These are phyloP conservation scores for Chloroclysta siterata DNA, from an alignment of 2,888 invertebrate species.

Conservation along the genomic window DNA sequence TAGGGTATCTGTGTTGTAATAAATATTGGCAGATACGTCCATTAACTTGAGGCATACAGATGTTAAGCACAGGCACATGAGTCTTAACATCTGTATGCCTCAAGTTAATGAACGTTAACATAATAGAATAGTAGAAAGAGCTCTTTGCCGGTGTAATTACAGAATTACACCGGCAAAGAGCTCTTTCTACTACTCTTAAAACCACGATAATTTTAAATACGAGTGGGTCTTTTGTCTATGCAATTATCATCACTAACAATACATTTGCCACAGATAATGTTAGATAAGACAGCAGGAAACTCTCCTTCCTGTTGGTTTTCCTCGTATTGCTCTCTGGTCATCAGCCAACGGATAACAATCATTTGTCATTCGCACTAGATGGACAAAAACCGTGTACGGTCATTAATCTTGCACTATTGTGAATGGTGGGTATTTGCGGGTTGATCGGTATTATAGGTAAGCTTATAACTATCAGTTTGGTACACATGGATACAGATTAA, in stretches of 20 bases:
- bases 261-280: neutral
- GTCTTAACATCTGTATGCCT: no score
- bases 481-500: no score
- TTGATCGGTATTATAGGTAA: neutral
- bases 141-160: no score
- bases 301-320: constrained; percentile 23
- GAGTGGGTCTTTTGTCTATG: neutral
- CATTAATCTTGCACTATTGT: constrained; percentile 40
- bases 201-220: no score
- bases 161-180: no score
- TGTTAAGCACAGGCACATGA: no score
- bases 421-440: constrained; percentile 15
- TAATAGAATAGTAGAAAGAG: no score
- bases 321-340: constrained; percentile 14
- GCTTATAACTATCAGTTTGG: neutral
- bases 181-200: no score
- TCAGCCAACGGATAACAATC: constrained; percentile 32
- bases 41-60: no score
- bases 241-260: constrained; percentile 4
- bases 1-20: no score
- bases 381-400: constrained; percentile 37
- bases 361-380: constrained; percentile 41
- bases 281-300: constrained; percentile 26
- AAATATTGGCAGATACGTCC: no score
- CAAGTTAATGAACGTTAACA: no score